Evolutionary conservation across 2,113 vertebrate species (phyloP), one percentile per base, ranked within the genome.

Genomic region (Mungos mungo): DNA sequence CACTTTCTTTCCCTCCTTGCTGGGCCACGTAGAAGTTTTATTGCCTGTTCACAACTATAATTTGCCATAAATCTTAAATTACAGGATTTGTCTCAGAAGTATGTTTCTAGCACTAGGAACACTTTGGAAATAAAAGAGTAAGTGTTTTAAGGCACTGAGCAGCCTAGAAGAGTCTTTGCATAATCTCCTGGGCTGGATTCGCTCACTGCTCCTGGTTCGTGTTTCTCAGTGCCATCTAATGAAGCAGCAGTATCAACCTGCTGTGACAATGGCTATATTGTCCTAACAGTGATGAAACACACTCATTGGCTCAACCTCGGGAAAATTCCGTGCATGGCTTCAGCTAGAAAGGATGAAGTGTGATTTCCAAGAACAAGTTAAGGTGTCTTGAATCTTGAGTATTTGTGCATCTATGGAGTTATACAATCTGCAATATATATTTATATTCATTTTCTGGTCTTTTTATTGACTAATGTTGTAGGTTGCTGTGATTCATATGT

Each of bases 221-320:
- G 95, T 96, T 81, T 94, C 91, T 85, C 84, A 31, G 91, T 31
- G 68, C 65, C 31, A 68, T 12, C 0, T 95, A 98, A 93, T 60
- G 96, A 97, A 90, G 38, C 90, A 74, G 1, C 33, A 52, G 16
- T 29, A 77, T 19, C 95, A 97, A 80, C 66, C 69, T 96, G 95
- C 54, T 54, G 57, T 92, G 98, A 45, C 97, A 89, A 77, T 84
- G 97, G 63, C 38, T 83, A 0, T 57, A 45, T 93, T 79, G 47
- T 77, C 92, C 47, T 85, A 35, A 88, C 95, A 89, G 95, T 95
- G 96, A 98, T 60, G 12, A 97, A 96, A 96, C 79, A 7, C 1
- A 0, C 65, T 72, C 84, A 95, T 97, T 95, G 86, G 79, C 35
- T 86, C 10, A 18, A 35, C 6, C 52, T 95, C 68, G 14, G 88